Conservation (phyloP, 2,113 vertebrate species). For the Seriola dumerili region DNA sequence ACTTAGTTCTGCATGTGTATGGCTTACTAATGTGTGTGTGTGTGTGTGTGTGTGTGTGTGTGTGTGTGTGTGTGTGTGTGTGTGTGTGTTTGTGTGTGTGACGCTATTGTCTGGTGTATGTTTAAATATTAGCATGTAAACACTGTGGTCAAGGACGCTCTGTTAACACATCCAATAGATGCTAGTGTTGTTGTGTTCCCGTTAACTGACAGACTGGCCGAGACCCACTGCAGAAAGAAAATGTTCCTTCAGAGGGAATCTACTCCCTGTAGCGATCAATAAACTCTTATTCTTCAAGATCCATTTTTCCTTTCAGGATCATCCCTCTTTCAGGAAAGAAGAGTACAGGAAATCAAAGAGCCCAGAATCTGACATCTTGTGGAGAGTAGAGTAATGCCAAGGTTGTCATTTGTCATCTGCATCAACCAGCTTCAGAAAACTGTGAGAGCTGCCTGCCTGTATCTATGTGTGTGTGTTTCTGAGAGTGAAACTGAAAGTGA, state of each 20-base stretch:
- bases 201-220: constrained; percentile 1
- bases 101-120: background rate
- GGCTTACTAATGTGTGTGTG: background rate
- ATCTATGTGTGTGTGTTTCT: background rate
- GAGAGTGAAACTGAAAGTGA: background rate
- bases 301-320: background rate
- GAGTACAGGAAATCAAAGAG: background rate
- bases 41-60: background rate
- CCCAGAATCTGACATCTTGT: background rate
- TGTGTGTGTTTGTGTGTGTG: background rate
- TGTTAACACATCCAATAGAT: background rate
- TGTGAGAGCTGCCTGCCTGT: background rate
- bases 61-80: background rate
- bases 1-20: constrained; percentile 1
- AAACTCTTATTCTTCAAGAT: background rate
- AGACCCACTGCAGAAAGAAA: background rate
- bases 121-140: background rate
- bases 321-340: background rate
- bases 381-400: constrained; percentile 7
- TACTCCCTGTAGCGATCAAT: constrained; percentile 22
- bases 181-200: background rate
- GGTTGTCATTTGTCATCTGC: constrained; percentile 32
- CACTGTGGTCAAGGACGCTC: too few species aligned
- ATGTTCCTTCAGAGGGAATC: constrained; percentile 9
- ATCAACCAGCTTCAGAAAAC: constrained; percentile 16